A percentile compares a stretch with the other conserved stretches of the same genome.
These are phyloP conservation scores for Saturnia pavonia DNA, from an alignment of 2,888 invertebrate species.

Conservation along the genomic window DNA sequence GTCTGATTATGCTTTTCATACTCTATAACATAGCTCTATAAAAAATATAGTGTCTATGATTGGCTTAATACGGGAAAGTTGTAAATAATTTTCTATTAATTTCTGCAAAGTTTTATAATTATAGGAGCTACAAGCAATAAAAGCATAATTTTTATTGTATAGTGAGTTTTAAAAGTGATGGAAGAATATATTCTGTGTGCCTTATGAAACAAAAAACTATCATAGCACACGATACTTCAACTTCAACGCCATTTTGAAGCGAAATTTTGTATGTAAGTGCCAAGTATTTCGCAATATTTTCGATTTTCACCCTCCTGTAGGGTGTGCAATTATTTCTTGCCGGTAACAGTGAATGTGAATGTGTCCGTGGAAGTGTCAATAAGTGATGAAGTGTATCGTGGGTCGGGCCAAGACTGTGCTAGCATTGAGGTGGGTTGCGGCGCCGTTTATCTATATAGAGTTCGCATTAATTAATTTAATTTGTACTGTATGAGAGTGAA, in stretches of 20 bases:
- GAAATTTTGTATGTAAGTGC: slow-evolving; percentile 83
- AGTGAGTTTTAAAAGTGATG: slow-evolving; percentile 66
- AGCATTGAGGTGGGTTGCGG: slow-evolving; percentile 70
- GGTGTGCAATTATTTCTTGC: slow-evolving; percentile 50
- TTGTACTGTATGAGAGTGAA: slow-evolving; percentile 42
- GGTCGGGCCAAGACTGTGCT: slow-evolving; percentile 51
- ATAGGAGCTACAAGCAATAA: slow-evolving; percentile 48
- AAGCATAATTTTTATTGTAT: slow-evolving; percentile 57
- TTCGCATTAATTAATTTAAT: slow-evolving; percentile 73
- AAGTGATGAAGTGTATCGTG: slow-evolving; percentile 47
- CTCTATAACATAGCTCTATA: too few relatives aligned
- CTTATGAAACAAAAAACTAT: slow-evolving; percentile 80
- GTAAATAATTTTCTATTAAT: slow-evolving; percentile 74
- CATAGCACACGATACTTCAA: slow-evolving; percentile 81
- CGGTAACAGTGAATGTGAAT: slow-evolving; percentile 51
- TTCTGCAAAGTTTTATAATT: slow-evolving; percentile 48
- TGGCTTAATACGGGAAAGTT: slow-evolving; percentile 69
- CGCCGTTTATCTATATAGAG: slow-evolving; percentile 60
- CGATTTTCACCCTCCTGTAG: slow-evolving; percentile 50
- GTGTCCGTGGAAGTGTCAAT: slow-evolving; percentile 37
- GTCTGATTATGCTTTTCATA: not conserved
- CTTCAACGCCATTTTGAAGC: slow-evolving; percentile 83
- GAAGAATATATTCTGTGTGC: slow-evolving; percentile 63
- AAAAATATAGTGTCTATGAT: slow-evolving; percentile 21
- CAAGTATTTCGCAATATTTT: slow-evolving; percentile 81